phyloP scores from a whole-genome alignment of 2,888 invertebrate species.

The Galerucella calmariensis region DNA sequence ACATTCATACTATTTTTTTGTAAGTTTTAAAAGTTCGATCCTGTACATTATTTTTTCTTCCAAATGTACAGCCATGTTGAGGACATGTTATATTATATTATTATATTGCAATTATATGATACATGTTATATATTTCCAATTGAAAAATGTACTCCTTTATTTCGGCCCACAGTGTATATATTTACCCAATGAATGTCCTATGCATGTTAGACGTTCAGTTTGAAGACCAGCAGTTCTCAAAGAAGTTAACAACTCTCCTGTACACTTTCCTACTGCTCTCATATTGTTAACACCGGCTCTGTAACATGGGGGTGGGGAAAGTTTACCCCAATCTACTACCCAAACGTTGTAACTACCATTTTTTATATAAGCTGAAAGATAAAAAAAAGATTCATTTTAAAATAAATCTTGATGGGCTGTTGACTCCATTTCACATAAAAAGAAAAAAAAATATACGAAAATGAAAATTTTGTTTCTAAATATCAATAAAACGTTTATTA shows the following conservation, averaged over 20 bases:
- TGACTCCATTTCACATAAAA: no score
- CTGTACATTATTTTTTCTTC: no score
- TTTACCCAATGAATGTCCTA: constrained; percentile 74
- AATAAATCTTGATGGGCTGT: no score
- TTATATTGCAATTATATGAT: no score
- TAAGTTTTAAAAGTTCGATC: no score
- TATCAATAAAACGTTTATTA: constrained; percentile 58
- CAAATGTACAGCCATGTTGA: no score
- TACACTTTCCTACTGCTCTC: constrained; percentile 76
- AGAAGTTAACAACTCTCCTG: constrained; percentile 72
- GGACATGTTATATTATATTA: no score
- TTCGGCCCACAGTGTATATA: no score
- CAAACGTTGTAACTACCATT: constrained; percentile 82
- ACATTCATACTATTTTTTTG: no score
- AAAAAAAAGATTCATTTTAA: neutral
- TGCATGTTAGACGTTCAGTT: constrained; percentile 76
- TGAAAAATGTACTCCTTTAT: no score
- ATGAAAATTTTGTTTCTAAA: neutral
- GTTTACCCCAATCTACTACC: constrained; percentile 81
- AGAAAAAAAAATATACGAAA: neutral
- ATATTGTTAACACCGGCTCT: constrained; percentile 80
- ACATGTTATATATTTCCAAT: no score
- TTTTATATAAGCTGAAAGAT: constrained; percentile 73
- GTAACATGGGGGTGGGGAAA: constrained; percentile 75
- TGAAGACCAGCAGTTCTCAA: constrained; percentile 75